These are phyloP conservation scores for Podabrus alpinus DNA, from an alignment of 2,888 invertebrate species.

Conservation along the genomic window DNA sequence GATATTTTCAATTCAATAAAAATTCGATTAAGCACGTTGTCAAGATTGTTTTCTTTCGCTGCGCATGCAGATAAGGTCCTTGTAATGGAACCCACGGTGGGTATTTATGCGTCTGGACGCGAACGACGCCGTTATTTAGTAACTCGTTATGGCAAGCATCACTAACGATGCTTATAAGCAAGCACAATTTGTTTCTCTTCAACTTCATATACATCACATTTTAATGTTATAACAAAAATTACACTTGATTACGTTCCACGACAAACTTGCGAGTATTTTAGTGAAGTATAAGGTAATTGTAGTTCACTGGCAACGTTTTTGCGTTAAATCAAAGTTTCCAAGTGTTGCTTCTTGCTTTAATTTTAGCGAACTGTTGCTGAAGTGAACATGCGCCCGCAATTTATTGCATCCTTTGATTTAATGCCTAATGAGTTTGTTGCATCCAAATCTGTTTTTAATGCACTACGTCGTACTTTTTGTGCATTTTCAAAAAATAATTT, in stretches of 20 bases:
- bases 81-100: conserved; percentile 23
- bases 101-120: conserved; percentile 36
- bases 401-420: conserved; percentile 44
- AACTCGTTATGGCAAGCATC: conserved; percentile 33
- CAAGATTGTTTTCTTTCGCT: conserved; percentile 17
- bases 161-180: conserved; percentile 33
- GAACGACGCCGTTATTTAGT: conserved; percentile 35
- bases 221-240: neutral
- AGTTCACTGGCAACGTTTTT: conserved; percentile 30
- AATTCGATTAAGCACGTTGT: conserved; percentile 22
- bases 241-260: neutral
- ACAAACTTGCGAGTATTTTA: conserved; percentile 7
- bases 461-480: neutral
- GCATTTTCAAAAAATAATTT: neutral
- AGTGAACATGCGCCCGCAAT: conserved; percentile 43
- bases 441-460: conserved; percentile 29
- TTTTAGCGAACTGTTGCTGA: conserved; percentile 47
- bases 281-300: conserved; percentile 17
- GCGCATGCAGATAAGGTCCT: conserved; percentile 26
- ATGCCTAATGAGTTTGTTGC: conserved; percentile 45
- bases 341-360: conserved; percentile 44
- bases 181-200: conserved; percentile 19
- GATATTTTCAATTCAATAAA: conserved; percentile 8
- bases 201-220: neutral
- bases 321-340: conserved; percentile 42